Base-by-base conservation (phyloP, 1,140 invertebrate species). In the Conopomorpha cramerella region DNA sequence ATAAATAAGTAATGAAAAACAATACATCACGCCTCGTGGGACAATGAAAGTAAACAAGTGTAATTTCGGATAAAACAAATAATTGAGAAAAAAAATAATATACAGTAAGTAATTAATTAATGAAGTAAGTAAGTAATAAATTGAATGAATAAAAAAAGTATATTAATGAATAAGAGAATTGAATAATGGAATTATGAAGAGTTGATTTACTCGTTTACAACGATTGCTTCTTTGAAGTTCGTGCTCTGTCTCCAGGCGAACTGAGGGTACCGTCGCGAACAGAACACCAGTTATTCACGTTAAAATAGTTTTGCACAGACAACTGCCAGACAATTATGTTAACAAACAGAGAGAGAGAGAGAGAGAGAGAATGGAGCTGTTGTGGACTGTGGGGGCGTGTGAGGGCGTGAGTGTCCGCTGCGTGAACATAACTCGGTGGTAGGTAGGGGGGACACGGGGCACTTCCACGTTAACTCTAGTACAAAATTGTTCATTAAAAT, bases 221-320 rank as follows among this genome's bases (percentile, higher is more conserved):
- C 89, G 83, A 94, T 91, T 81, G 90, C 90, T 85, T 93, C 89
- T 86, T 87, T 91, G 91, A 94, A 94, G 89, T 93, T 88, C 82
- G 89, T 84, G 86, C 90, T 93, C 87, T 90, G 89, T 84, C 90
- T 91, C 91, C 91, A 94, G 84, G 89, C 89, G 85, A 90, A 91
- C 89, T 91, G 67, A 82, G 79, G 74, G 68, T 71, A 78, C 65
- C 70, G 78, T 74, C 74, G 81, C 66, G 64, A 73, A 65, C 81
- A 55, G 71, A 70, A 61, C 51, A 66, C 57, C n/a, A n/a, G n/a
- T n/a, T n/a, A n/a, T n/a, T n/a, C n/a, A n/a, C 48, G 63, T 68
- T 72, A 68, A 66, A 55, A 63, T 44, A 61, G 47, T 49, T 45
- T 31, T 41, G 47, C 37, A 44, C 48, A 36, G 40, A 45, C 47